Evolutionary conservation across 1,140 invertebrate genomes (phyloP), one percentile per base, ranked within the genome.

Genomic region (Cotesia glomerata): DNA sequence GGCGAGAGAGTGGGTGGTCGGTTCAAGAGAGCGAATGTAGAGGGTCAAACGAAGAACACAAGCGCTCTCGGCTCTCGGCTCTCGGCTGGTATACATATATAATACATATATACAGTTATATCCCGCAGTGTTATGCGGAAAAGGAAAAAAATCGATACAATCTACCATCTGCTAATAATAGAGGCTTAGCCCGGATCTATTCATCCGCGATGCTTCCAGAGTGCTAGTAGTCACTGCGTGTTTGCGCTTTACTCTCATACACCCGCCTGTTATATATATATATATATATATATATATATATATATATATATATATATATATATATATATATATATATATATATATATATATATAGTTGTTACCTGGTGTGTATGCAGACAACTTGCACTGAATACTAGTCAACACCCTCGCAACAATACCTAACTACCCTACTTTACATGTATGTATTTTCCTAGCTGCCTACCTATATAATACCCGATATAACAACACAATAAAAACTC

Each of bases 161-260:
- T 86, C 84, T 84, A 78, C 82, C 83, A 85, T 85, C 82, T 85
- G 81, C 82, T 86, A 85, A 86, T 85, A 85, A 86, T 82, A 82
- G 82, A 82, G 81, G 83, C 80, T 84, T 80, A 83, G 79, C 78
- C 52, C n/a, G 34, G 49, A 51, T 79, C 75, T 81, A 81, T 84
- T 84, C 77, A 83, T 85, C 76, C 78, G 63, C 74, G 76, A 73
- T 71, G 77, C 78, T 70, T 76, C 78, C 26, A 69, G 8, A 56
- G 66, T 69, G 34, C 54, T 36, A 58, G 16, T 49, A 51, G 51
- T 45, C 14, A 16, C 36, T 61, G 56, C 68, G 49, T 69, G 58
- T 69, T 69, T 69, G 68, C 68, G 52, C 56, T 35, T n/a, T 32
- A 69, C 68, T 69, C 56, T 51, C 45, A 26, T 62, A 35, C 36